Evolutionary conservation across 1,140 invertebrate genomes (phyloP).

Genomic region (Euglossa dilemma): DNA sequence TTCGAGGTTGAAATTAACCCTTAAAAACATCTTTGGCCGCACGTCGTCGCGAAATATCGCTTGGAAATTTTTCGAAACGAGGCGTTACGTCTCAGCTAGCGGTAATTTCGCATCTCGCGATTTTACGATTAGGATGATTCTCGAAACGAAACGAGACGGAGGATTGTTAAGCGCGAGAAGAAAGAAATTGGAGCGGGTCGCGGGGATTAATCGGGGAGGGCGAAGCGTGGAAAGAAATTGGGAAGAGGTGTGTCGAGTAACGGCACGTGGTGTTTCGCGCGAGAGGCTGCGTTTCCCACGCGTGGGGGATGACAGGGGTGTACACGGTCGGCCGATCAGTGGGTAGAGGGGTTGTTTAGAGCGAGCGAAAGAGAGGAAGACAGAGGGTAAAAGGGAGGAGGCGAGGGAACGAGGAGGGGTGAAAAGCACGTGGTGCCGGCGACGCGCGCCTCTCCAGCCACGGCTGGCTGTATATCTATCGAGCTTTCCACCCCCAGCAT

Average conservation of each 20-base stretch:
- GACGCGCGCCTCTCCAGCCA: slow-evolving; percentile 72
- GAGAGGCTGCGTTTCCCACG: slow-evolving; percentile 61
- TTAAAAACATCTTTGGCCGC: slow-evolving; percentile 41
- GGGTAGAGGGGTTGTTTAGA: slow-evolving; percentile 70
- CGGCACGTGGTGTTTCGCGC: slow-evolving; percentile 57
- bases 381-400: slow-evolving; percentile 61
- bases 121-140: too few species aligned
- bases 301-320: slow-evolving; percentile 65
- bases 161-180: neutral
- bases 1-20: slow-evolving; percentile 34
- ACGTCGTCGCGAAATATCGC: neutral
- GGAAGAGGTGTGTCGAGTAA: neutral
- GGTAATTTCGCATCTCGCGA: too few species aligned
- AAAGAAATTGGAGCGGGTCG: neutral
- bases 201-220: neutral
- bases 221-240: neutral
- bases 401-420: slow-evolving; percentile 54
- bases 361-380: slow-evolving; percentile 68
- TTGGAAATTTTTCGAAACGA: neutral
- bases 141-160: neutral
- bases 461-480: slow-evolving; percentile 72
- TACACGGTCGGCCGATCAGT: slow-evolving; percentile 65
- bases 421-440: slow-evolving; percentile 70
- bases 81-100: too few species aligned
- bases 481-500: slow-evolving; percentile 72